phyloP scores from a whole-genome alignment of 2,797 vertebrate species.

The Micropoecilia bifurca region DNA sequence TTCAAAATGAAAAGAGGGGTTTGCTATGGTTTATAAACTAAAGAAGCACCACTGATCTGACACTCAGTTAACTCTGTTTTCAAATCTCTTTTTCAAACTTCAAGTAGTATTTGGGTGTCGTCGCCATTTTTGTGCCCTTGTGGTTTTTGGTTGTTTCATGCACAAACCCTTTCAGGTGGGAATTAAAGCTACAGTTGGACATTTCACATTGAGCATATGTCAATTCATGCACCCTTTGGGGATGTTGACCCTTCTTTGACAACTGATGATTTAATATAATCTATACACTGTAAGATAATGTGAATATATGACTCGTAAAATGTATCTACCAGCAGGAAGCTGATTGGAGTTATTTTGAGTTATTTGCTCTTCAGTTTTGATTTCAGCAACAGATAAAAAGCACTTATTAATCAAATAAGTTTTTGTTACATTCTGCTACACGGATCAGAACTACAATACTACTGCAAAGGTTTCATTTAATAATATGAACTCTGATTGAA shows the following conservation, averaged over 20 bases:
- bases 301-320: neutral
- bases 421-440: neutral
- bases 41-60: neutral
- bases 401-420: neutral
- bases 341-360: neutral
- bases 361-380: neutral
- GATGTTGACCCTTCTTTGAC: neutral
- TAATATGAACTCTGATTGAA: neutral
- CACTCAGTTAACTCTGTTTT: neutral
- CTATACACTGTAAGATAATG: neutral
- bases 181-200: neutral
- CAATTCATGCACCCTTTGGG: neutral
- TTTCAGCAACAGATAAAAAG: neutral
- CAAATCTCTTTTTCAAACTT: neutral
- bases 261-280: neutral
- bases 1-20: neutral
- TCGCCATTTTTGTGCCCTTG: neutral
- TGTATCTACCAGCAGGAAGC: neutral
- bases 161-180: neutral
- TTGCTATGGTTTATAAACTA: neutral
- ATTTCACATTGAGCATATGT: neutral
- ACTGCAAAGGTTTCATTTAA: neutral
- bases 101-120: neutral
- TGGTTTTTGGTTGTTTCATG: neutral
- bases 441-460: neutral